phyloP scores from a whole-genome alignment of 2,888 invertebrate species.

The Matsumyia berberina region DNA sequence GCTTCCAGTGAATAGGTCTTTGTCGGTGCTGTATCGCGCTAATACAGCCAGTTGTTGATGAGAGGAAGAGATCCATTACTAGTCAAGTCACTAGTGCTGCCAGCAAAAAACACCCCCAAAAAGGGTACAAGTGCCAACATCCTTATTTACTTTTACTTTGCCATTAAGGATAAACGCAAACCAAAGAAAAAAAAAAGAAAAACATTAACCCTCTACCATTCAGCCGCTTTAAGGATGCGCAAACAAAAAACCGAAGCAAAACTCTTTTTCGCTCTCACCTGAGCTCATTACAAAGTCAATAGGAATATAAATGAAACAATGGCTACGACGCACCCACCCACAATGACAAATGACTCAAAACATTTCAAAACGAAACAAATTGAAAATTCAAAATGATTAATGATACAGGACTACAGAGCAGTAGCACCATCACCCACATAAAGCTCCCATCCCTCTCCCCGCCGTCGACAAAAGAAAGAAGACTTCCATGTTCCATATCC shows the following conservation, averaged over 20 bases:
- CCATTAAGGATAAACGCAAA: slow-evolving; percentile 39
- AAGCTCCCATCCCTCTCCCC: background rate
- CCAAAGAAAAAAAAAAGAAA: slow-evolving; percentile 23
- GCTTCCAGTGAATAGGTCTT: too few relatives aligned
- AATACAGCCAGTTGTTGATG: too few relatives aligned
- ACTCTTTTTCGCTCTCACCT: slow-evolving; percentile 55
- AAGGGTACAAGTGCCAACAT: background rate
- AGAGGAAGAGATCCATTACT: too few relatives aligned
- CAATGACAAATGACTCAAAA: slow-evolving; percentile 63
- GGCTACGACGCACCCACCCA: slow-evolving; percentile 1
- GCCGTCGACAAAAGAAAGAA: background rate
- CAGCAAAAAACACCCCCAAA: background rate
- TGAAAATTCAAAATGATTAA: slow-evolving; percentile 75
- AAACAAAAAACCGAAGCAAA: slow-evolving; percentile 35
- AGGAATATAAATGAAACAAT: slow-evolving; percentile 48
- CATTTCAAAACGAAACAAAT: slow-evolving; percentile 69
- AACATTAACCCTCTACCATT: slow-evolving; percentile 37
- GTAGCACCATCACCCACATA: slow-evolving; percentile 12
- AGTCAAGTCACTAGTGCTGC: too few relatives aligned
- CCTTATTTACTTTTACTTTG: slow-evolving; percentile 42
- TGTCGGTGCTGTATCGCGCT: too few relatives aligned
- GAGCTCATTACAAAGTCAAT: slow-evolving; percentile 69
- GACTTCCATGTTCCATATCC: slow-evolving; percentile 12
- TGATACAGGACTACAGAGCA: slow-evolving; percentile 30
- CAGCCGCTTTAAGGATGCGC: slow-evolving; percentile 24